Evolutionary conservation across 2,888 invertebrate species (phyloP).

Genomic region (Tiliacea aurago): DNA sequence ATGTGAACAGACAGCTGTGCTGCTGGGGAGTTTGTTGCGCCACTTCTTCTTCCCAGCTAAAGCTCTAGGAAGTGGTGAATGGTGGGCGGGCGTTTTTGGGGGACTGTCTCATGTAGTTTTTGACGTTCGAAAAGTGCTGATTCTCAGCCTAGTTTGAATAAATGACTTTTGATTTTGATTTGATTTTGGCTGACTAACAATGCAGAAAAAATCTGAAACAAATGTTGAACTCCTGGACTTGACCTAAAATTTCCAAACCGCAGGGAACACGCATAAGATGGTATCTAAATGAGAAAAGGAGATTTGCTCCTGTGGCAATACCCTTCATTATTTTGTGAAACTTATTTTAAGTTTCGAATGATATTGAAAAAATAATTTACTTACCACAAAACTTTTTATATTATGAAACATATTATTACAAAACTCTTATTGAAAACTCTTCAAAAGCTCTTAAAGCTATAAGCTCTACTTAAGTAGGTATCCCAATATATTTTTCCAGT

Average conservation of each 20-base stretch:
- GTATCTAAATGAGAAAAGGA: neutral
- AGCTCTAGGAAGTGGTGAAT: no score
- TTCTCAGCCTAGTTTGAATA: no score
- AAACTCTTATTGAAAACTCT: constrained; percentile 14
- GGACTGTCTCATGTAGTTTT: no score
- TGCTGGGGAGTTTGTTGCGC: no score
- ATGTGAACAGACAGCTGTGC: no score
- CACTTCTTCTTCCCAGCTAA: no score
- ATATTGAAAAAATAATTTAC: neutral
- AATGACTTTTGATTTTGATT: no score
- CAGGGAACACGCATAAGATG: neutral
- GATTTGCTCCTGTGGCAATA: neutral
- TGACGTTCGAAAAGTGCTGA: no score
- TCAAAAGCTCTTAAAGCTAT: neutral
- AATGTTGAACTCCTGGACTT: neutral
- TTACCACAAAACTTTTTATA: neutral
- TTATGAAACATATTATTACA: constrained; percentile 22
- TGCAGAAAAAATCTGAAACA: neutral
- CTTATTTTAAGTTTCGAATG: neutral
- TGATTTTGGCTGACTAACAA: neutral
- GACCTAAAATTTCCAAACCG: neutral
- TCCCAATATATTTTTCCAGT: constrained; percentile 8
- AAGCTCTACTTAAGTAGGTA: neutral
- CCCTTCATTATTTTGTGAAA: neutral
- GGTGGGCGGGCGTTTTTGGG: no score